phyloP scores from a whole-genome alignment of 2,797 vertebrate genomes.

The Centroberyx gerrardi region DNA sequence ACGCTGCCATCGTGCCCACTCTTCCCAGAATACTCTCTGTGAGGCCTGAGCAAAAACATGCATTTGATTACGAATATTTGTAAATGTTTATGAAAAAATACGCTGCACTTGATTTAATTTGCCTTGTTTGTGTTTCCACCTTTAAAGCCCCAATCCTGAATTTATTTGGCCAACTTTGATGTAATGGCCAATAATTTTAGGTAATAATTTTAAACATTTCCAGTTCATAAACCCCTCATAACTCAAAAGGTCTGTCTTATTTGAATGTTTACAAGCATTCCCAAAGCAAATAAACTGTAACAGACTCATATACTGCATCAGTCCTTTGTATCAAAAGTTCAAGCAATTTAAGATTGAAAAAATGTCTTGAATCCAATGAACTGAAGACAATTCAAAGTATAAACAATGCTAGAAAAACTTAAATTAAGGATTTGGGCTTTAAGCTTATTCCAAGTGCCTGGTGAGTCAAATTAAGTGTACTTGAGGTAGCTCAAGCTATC shows the following conservation, averaged over 20 bases:
- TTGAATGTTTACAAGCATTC: background rate
- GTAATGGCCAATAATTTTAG: background rate
- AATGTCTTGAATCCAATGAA: conserved; percentile 20
- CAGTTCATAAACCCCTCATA: too few relatives aligned
- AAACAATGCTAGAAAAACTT: conserved; percentile 14
- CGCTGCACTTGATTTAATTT: conserved; percentile 3
- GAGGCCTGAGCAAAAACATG: conserved; percentile 59
- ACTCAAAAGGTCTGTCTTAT: background rate
- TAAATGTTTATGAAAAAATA: conserved; percentile 27
- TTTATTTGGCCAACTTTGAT: conserved; percentile 3
- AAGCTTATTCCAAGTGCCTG: conserved; percentile 5
- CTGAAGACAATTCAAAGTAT: conserved; percentile 24
- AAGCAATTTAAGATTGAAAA: background rate
- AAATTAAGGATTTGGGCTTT: conserved; percentile 34
- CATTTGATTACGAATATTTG: conserved; percentile 27
- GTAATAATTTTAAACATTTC: too few relatives aligned
- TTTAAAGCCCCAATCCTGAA: conserved; percentile 8
- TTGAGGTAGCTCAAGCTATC: background rate
- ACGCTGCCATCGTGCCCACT: conserved; percentile 67
- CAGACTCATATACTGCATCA: background rate
- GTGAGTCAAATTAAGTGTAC: background rate
- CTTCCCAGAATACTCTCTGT: conserved; percentile 35
- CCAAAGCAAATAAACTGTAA: background rate
- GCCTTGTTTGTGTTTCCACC: background rate
- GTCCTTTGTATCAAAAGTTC: background rate